These are phyloP conservation scores for Malurus elegans DNA, from an alignment of 2,113 vertebrate species.

Conservation along the genomic window DNA sequence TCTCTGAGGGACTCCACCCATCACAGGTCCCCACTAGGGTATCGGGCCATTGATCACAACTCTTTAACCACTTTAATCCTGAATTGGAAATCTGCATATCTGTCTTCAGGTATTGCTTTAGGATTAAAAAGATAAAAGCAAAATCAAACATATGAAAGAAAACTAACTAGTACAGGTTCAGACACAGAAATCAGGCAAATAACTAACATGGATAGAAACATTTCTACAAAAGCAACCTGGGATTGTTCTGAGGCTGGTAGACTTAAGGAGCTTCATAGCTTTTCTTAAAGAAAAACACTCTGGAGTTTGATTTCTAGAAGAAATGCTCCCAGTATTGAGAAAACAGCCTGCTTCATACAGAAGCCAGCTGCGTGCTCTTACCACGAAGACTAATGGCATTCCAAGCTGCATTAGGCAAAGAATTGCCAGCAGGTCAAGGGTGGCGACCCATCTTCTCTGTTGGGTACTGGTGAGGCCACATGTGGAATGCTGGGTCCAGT, in stretches of 20 bases:
- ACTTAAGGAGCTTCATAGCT: not conserved
- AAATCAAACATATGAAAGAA: not conserved
- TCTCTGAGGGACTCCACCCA: not conserved
- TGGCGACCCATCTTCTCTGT: fast-evolving
- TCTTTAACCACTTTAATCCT: not conserved
- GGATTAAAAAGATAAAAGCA: not conserved
- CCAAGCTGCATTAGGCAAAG: not conserved
- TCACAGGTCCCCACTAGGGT: not conserved
- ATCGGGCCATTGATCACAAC: not conserved
- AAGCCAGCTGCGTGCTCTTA: not conserved
- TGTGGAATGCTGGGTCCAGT: fast-evolving
- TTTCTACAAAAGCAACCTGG: not conserved
- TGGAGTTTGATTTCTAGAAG: not conserved
- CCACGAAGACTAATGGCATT: not conserved
- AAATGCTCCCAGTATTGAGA: not conserved
- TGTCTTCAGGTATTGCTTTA: not conserved
- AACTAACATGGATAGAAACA: not conserved
- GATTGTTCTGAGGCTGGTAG: not conserved
- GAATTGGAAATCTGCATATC: not conserved
- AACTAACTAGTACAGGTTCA: not conserved
- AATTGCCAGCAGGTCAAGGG: not conserved
- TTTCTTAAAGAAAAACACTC: not conserved
- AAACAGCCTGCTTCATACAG: not conserved
- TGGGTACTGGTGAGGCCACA: not conserved
- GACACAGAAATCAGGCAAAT: not conserved